These are phyloP conservation scores for Acanthochromis polyacanthus DNA, from an alignment of 2,113 vertebrate genomes.

Conservation along the genomic window DNA sequence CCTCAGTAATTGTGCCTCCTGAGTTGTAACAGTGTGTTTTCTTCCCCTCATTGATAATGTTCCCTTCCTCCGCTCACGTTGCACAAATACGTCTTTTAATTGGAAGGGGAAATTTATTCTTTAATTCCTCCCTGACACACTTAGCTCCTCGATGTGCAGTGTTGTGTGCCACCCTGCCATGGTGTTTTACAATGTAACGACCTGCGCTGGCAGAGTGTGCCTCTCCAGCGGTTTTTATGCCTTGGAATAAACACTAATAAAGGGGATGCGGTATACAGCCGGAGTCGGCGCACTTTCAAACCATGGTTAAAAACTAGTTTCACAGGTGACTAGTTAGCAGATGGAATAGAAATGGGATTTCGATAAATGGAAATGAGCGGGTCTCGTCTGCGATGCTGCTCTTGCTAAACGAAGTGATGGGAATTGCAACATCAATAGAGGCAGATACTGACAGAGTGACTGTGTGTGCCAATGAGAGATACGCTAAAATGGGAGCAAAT, in stretches of 20 bases:
- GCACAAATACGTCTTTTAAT: constrained; percentile 77
- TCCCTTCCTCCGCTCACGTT: constrained; percentile 58
- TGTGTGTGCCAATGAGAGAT: not conserved
- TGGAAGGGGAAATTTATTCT: constrained; percentile 76
- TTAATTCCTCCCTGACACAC: constrained; percentile 72
- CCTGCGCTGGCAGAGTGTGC: constrained; percentile 52
- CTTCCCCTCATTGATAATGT: constrained; percentile 72
- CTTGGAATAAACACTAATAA: constrained; percentile 78
- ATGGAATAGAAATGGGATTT: constrained; percentile 83
- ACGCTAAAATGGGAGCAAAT: constrained; percentile 25
- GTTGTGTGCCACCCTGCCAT: constrained; percentile 68
- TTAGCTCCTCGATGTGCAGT: constrained; percentile 51
- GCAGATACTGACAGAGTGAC: constrained; percentile 28
- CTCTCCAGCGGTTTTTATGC: constrained; percentile 77
- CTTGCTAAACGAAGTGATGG: constrained; percentile 75
- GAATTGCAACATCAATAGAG: constrained; percentile 54
- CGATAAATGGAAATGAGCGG: constrained; percentile 80
- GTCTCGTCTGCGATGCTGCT: constrained; percentile 55
- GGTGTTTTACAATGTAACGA: constrained; percentile 82
- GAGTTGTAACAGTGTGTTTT: constrained; percentile 77
- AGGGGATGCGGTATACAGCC: constrained; percentile 61
- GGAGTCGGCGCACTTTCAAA: constrained; percentile 60
- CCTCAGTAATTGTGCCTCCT: constrained; percentile 77
- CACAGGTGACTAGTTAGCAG: constrained; percentile 83
- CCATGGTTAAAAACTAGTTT: constrained; percentile 84